Evolutionary conservation across 2,888 invertebrate genomes (phyloP).

Genomic region (Lochmaea crataegi): DNA sequence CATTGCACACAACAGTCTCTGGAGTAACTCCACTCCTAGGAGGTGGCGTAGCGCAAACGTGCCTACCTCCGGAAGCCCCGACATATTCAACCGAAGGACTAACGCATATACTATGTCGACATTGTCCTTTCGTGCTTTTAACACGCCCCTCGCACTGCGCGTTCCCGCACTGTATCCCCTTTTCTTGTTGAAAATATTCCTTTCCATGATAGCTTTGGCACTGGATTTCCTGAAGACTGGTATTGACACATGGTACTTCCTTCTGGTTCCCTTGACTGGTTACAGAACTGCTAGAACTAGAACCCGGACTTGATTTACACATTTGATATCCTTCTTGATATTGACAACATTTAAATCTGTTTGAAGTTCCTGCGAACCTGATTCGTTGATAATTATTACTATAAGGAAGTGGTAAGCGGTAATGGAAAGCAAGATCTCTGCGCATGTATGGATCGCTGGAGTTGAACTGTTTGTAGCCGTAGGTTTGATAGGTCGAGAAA

Average conservation of each 20-base stretch:
- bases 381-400: conserved; percentile 63
- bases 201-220: conserved; percentile 61
- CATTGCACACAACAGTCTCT: conserved; percentile 56
- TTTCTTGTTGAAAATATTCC: conserved; percentile 60
- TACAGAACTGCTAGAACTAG: conserved; percentile 65
- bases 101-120: conserved; percentile 66
- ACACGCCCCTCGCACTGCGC: conserved; percentile 53
- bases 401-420: conserved; percentile 68
- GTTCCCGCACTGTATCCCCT: conserved; percentile 64
- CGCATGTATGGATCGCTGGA: conserved; percentile 71
- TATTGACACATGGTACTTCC: conserved; percentile 48
- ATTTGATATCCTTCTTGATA: conserved; percentile 61
- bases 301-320: conserved; percentile 66
- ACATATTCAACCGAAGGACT: conserved; percentile 70
- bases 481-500: conserved; percentile 64
- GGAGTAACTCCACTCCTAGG: conserved; percentile 60
- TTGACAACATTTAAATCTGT: conserved; percentile 64
- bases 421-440: conserved; percentile 70
- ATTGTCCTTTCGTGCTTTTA: conserved; percentile 52
- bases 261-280: conserved; percentile 58
- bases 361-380: conserved; percentile 55
- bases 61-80: conserved; percentile 73
- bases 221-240: conserved; percentile 61
- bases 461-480: conserved; percentile 53
- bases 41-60: conserved; percentile 65